These are phyloP conservation scores for Hestina assimilis DNA, from an alignment of 1,140 invertebrate species.

Conservation along the genomic window DNA sequence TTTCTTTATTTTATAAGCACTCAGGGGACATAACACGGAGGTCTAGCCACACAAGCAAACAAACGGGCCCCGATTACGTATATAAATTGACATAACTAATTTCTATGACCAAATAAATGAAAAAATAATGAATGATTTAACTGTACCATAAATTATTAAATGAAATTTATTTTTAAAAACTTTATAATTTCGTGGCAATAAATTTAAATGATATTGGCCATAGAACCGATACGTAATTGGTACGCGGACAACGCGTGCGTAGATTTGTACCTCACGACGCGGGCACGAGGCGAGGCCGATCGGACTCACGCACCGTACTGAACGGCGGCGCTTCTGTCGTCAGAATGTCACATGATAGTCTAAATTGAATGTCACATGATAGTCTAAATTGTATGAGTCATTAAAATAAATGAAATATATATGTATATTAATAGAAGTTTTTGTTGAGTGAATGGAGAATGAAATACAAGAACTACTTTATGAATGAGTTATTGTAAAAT, in stretches of 20 bases:
- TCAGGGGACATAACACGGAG: conserved; percentile 28
- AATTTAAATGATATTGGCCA: conserved; percentile 7
- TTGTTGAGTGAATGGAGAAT: too few relatives aligned
- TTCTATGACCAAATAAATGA: conserved; percentile 38
- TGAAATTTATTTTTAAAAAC: too few relatives aligned
- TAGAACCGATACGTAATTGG: conserved; percentile 35
- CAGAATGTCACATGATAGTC: not conserved
- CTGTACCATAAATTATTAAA: not conserved
- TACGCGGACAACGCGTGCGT: conserved; percentile 44
- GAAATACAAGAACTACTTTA: too few relatives aligned
- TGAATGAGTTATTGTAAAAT: too few relatives aligned
- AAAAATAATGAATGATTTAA: not conserved
- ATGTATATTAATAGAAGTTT: too few relatives aligned
- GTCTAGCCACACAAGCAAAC: conserved; percentile 49
- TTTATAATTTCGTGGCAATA: too few relatives aligned
- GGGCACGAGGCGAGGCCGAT: conserved; percentile 52
- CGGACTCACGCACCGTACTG: conserved; percentile 71
- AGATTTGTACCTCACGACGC: conserved; percentile 58
- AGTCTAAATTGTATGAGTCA: too few relatives aligned
- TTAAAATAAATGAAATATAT: too few relatives aligned
- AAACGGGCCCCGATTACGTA: conserved; percentile 39
- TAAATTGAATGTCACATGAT: not conserved
- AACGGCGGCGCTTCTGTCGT: conserved; percentile 64
- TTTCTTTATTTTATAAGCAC: conserved; percentile 31
- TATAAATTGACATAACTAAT: conserved; percentile 27